These are phyloP conservation scores for Drosophila aldrichi DNA, from an alignment of 2,888 invertebrate genomes.

Conservation along the genomic window DNA sequence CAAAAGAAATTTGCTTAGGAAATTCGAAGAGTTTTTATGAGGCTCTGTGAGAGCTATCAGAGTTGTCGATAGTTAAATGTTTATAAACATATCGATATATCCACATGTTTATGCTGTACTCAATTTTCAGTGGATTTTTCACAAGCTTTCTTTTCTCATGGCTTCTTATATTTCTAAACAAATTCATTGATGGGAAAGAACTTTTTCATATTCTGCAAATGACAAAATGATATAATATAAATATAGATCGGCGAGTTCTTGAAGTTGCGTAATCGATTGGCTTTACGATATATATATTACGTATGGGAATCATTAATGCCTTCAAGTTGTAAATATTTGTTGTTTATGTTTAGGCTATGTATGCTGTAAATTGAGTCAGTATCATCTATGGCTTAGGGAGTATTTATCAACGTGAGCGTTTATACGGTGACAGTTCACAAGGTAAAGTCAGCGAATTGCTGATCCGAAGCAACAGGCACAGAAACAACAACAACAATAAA, in stretches of 20 bases:
- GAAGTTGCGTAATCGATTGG: too few species aligned
- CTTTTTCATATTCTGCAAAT: too few species aligned
- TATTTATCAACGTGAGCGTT: constrained; percentile 9
- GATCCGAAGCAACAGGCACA: constrained; percentile 27
- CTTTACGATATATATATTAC: too few species aligned
- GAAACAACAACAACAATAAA: constrained; percentile 10
- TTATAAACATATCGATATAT: not conserved
- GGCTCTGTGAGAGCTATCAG: not conserved
- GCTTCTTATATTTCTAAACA: too few species aligned
- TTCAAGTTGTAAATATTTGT: too few species aligned
- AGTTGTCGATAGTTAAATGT: not conserved
- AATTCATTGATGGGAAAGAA: too few species aligned
- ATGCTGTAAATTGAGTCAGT: too few species aligned
- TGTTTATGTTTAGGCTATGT: too few species aligned
- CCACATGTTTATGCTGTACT: not conserved
- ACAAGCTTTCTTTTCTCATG: not conserved
- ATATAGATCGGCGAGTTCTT: too few species aligned
- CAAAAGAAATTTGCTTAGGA: constrained; percentile 10
- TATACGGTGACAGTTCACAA: constrained; percentile 42
- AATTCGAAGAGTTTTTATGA: constrained; percentile 3
- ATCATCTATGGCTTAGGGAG: too few species aligned
- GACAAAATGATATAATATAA: too few species aligned
- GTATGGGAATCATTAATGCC: too few species aligned
- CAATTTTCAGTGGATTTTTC: not conserved
- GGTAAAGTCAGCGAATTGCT: constrained; percentile 40